Evolutionary conservation across 2,888 invertebrate genomes (phyloP).

Genomic region (Euclidia mi): DNA sequence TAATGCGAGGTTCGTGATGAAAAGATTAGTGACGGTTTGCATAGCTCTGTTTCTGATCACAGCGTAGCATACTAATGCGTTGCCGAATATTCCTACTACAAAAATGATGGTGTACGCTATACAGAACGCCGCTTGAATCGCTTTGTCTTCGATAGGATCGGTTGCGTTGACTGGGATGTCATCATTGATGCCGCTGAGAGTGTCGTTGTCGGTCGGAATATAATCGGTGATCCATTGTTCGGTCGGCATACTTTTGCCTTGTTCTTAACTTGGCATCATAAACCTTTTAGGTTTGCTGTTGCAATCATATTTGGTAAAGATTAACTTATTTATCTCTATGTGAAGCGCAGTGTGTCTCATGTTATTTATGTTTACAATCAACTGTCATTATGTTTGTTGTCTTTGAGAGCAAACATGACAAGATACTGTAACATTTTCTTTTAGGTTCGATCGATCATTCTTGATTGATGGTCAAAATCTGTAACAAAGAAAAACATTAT

Average conservation of each 20-base stretch:
- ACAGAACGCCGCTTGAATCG: conserved; percentile 93
- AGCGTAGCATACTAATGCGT: conserved; percentile 96
- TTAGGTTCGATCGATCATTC: conserved; percentile 44
- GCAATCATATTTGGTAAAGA: conserved; percentile 67
- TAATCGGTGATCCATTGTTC: conserved; percentile 74
- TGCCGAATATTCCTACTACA: conserved; percentile 94
- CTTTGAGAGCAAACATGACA: conserved; percentile 11
- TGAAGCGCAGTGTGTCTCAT: conserved; percentile 60
- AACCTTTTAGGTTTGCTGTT: conserved; percentile 71
- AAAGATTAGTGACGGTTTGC: conserved; percentile 98
- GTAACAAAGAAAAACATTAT: conserved; percentile 48
- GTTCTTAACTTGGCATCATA: conserved; percentile 81
- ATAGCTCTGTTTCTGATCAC: conserved; percentile 96
- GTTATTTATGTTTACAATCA: conserved; percentile 40
- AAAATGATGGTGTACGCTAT: conserved; percentile 95
- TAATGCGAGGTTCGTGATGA: conserved; percentile 97
- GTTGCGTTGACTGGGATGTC: conserved; percentile 61
- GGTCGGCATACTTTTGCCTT: conserved; percentile 79
- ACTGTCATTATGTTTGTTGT: conserved; percentile 17
- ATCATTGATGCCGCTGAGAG: conserved; percentile 55
- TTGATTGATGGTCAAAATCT: conserved; percentile 52
- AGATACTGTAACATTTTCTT: conserved; percentile 17
- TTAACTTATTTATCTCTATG: conserved; percentile 47
- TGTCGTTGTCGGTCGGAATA: conserved; percentile 68
- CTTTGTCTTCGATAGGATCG: conserved; percentile 91